phyloP scores from a whole-genome alignment of 1,140 invertebrate genomes.

The Bicyclus anynana region DNA sequence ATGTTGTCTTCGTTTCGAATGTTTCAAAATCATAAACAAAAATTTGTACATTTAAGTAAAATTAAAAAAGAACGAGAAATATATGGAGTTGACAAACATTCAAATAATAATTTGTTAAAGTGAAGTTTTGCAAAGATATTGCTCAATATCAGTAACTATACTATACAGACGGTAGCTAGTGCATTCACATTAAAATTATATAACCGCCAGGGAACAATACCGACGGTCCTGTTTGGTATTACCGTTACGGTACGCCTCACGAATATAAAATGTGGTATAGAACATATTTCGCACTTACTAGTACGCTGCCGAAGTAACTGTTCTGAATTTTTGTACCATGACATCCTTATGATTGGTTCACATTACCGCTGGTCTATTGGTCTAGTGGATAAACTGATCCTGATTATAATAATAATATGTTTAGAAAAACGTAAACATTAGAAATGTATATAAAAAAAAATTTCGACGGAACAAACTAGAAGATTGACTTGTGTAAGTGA shows the following conservation, averaged over 20 bases:
- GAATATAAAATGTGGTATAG: conserved; percentile 33
- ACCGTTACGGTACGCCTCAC: conserved; percentile 34
- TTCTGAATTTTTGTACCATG: conserved; percentile 19
- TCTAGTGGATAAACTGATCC: not conserved
- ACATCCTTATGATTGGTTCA: not conserved
- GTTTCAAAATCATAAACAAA: too few relatives aligned
- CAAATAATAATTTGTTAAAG: too few relatives aligned
- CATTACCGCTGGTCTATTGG: not conserved
- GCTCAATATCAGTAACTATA: not conserved
- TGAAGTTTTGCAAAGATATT: not conserved
- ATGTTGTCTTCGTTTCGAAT: too few relatives aligned
- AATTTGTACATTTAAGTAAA: too few relatives aligned
- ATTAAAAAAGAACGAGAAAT: too few relatives aligned
- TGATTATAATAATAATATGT: too few relatives aligned
- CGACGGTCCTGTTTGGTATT: conserved; percentile 28
- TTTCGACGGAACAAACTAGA: too few relatives aligned
- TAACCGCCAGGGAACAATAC: conserved; percentile 19
- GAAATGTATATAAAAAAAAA: too few relatives aligned
- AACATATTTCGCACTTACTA: conserved; percentile 23
- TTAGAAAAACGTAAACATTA: too few relatives aligned
- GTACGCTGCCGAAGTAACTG: conserved; percentile 26
- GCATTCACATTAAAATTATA: conserved; percentile 11
- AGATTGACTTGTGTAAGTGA: too few relatives aligned
- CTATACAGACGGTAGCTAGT: not conserved
- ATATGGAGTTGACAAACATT: too few relatives aligned